A percentile compares a stretch with the other conserved stretches of the same genome.
Evolutionary conservation across 53 echinoderm and acorn worm genomes (phyloP).

Genomic region (Henricia sp.): DNA sequence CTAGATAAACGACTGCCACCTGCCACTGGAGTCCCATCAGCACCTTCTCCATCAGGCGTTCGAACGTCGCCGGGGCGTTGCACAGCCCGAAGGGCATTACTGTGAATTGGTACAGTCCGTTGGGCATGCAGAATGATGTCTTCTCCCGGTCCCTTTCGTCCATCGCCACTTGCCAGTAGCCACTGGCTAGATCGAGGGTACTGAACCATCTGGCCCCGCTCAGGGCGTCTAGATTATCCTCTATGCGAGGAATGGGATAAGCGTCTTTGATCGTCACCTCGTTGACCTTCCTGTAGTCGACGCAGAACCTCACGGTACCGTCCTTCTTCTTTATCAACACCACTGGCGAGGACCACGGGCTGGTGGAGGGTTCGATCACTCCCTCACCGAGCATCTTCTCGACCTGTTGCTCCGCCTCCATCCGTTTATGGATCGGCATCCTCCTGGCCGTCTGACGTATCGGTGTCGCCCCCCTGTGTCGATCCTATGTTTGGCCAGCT

Average conservation of each 20-base stretch:
- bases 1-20: conserved; percentile 19
- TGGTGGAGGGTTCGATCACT: too few relatives aligned
- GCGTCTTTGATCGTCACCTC: conserved; percentile 5
- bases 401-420: too few relatives aligned
- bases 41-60: conserved; percentile 27
- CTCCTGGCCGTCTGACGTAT: too few relatives aligned
- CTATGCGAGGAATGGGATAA: not conserved
- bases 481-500: too few relatives aligned
- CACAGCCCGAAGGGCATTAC: conserved; percentile 38
- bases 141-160: not conserved
- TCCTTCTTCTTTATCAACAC: too few relatives aligned
- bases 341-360: too few relatives aligned
- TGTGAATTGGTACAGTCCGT: conserved; percentile 7
- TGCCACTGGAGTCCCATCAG: conserved; percentile 49
- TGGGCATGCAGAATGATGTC: conserved; percentile 6
- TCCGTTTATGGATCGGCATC: too few relatives aligned
- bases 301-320: too few relatives aligned
- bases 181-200: not conserved
- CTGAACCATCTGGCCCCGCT: conserved; percentile 1
- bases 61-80: not conserved
- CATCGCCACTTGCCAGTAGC: conserved; percentile 18
- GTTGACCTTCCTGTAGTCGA: too few relatives aligned
- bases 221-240: conserved; percentile 8
- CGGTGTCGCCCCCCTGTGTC: too few relatives aligned
- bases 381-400: too few relatives aligned